Evolutionary conservation across 2,888 invertebrate genomes (phyloP).

Genomic region (Spatulosminthurus flaviceps): DNA sequence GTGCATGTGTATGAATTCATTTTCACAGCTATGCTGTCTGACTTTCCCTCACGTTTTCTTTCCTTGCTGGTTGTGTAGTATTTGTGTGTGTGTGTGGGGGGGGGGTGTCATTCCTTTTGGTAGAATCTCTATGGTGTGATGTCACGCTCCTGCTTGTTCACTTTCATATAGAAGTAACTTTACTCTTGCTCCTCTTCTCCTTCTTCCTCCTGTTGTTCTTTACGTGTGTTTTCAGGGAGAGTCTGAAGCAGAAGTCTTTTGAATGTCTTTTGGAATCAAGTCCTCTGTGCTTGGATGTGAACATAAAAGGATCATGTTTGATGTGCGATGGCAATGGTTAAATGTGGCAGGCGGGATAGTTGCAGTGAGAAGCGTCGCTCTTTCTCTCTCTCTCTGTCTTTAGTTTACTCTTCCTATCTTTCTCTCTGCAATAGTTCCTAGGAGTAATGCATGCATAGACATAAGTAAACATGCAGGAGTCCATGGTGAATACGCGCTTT

Average conservation of each 20-base stretch:
- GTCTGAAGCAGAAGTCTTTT: too few species aligned
- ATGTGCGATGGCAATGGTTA: slow-evolving; percentile 29
- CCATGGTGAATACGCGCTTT: neutral
- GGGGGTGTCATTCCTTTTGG: neutral
- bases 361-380: neutral
- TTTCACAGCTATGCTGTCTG: neutral
- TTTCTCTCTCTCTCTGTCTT: too few species aligned
- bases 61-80: neutral
- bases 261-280: too few species aligned
- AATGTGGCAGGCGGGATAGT: slow-evolving; percentile 21
- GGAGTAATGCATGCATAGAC: neutral
- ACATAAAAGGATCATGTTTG: neutral
- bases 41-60: neutral
- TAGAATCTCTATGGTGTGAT: too few species aligned
- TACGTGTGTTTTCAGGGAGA: too few species aligned
- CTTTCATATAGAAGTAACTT: too few species aligned
- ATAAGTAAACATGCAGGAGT: neutral
- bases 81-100: neutral
- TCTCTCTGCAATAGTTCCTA: too few species aligned
- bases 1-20: slow-evolving; percentile 35
- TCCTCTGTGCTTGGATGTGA: neutral
- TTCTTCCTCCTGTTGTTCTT: too few species aligned
- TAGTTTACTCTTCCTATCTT: too few species aligned
- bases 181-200: too few species aligned
- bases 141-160: too few species aligned